Conservation (phyloP, 2,113 vertebrate genomes). For the Erythrocercus mccallii region DNA sequence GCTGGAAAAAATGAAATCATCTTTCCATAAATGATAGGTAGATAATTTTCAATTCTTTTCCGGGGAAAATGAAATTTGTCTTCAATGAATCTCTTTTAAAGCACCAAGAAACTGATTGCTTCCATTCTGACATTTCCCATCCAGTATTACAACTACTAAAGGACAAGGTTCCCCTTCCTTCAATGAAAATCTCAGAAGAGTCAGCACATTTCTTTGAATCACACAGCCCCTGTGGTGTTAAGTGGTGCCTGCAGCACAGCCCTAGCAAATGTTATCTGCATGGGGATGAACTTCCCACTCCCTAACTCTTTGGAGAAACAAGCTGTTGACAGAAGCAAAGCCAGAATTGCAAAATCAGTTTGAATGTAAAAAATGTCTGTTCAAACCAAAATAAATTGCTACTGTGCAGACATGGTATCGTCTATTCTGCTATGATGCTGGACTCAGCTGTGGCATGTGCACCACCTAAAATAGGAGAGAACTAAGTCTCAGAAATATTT, state of each 20-base stretch:
- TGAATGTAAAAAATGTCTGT: neutral
- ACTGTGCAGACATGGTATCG: neutral
- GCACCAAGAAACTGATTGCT: neutral
- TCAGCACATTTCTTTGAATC: neutral
- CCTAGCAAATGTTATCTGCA: neutral
- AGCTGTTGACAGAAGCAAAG: neutral
- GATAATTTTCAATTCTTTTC: conserved; percentile 20
- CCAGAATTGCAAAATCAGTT: neutral
- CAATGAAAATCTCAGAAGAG: neutral
- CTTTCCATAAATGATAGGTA: conserved; percentile 9
- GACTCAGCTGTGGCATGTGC: neutral
- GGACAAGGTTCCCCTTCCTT: neutral
- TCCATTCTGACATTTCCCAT: neutral
- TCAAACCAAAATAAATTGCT: neutral
- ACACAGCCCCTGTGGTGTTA: neutral
- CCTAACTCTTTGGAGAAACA: neutral
- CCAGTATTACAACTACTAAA: neutral
- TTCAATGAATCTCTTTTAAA: neutral
- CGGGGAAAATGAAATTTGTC: neutral
- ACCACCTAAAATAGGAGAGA: neutral
- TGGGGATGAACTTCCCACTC: neutral
- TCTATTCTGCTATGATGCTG: neutral
- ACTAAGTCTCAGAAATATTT: neutral
- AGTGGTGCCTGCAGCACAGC: neutral
- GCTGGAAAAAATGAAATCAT: conserved; percentile 35